Evolutionary conservation across 2,797 vertebrate genomes (phyloP).

Genomic region (Propithecus perrieri): DNA sequence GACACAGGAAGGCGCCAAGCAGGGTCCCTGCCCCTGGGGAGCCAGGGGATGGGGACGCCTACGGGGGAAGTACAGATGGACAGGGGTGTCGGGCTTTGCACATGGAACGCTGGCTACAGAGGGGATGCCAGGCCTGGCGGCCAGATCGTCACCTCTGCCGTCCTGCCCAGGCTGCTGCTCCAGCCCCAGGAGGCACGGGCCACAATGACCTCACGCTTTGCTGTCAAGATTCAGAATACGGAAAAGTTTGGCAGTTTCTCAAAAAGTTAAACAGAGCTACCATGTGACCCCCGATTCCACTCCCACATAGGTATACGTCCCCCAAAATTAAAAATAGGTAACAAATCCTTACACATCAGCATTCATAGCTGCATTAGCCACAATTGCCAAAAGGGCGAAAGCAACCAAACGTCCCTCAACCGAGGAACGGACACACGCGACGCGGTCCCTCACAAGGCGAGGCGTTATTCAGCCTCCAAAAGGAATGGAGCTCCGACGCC

Average conservation of each 20-base stretch:
- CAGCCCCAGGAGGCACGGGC: fast-evolving
- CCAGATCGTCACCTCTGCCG: fast-evolving
- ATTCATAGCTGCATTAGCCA: fast-evolving
- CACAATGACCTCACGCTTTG: background rate
- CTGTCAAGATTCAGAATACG: background rate
- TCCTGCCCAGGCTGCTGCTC: too few species aligned
- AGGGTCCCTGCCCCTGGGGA: background rate
- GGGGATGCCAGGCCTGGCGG: fast-evolving
- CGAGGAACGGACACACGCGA: fast-evolving
- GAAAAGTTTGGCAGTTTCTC: background rate
- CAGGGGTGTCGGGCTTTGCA: background rate
- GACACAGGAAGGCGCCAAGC: fast-evolving
- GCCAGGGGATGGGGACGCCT: fast-evolving
- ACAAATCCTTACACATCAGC: fast-evolving
- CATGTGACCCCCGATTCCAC: background rate
- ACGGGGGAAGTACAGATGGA: fast-evolving
- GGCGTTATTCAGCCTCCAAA: fast-evolving
- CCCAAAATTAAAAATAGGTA: background rate
- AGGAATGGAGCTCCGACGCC: background rate
- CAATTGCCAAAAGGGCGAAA: fast-evolving
- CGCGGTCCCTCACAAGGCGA: fast-evolving
- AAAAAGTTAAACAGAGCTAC: background rate
- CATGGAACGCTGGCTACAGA: fast-evolving
- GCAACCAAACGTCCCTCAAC: fast-evolving
- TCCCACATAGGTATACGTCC: fast-evolving